These are phyloP conservation scores for Hippopotamus amphibius DNA, from an alignment of 2,113 vertebrate species.

Conservation along the genomic window DNA sequence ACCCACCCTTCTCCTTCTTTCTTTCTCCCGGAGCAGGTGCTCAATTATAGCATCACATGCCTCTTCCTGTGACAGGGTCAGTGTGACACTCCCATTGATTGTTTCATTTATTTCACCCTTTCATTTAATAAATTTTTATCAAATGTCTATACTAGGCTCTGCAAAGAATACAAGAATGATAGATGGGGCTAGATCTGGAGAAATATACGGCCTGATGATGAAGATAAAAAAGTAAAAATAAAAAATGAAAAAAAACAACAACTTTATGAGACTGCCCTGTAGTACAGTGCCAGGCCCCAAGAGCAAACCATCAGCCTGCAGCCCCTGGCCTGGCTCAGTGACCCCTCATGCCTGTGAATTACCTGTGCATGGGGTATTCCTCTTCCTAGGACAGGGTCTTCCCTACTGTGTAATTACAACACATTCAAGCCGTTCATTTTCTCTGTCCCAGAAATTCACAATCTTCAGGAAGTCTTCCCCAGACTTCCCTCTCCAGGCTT, in stretches of 20 bases:
- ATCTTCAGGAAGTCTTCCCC: neutral
- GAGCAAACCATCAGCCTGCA: rapidly evolving
- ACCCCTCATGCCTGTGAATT: neutral
- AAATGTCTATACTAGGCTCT: neutral
- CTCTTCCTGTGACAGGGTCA: neutral
- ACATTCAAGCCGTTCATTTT: neutral
- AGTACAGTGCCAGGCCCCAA: rapidly evolving
- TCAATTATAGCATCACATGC: rapidly evolving
- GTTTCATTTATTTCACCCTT: neutral
- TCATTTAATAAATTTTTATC: neutral
- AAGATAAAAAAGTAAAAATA: no score
- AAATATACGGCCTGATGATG: rapidly evolving
- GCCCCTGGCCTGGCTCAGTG: neutral
- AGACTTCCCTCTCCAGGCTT: no score
- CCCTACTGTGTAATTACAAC: rapidly evolving
- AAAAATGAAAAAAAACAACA: no score
- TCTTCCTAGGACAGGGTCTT: neutral
- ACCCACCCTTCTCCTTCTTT: neutral
- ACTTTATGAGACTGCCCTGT: neutral
- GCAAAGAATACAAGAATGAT: neutral
- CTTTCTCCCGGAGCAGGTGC: neutral
- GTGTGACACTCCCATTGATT: rapidly evolving
- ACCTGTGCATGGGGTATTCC: neutral
- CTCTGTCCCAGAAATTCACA: neutral
- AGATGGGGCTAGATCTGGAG: neutral